Evolutionary conservation across 1,140 invertebrate species (phyloP), one percentile per base, ranked within the genome.

Genomic region (Drosophila burlai): DNA sequence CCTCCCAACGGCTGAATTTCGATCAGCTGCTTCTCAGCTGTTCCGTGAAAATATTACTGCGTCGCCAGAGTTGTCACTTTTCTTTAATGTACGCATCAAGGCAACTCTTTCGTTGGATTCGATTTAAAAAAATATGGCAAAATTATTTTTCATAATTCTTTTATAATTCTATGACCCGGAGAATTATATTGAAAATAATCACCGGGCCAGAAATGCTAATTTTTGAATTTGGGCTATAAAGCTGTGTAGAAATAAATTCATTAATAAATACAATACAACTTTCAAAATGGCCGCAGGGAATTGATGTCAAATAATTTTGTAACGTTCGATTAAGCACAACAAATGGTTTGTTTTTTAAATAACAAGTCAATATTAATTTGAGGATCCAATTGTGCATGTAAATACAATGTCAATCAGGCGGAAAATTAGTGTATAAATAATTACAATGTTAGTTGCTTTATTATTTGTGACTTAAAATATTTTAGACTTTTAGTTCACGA

Each of bases 1-100:
- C 15, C 3, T 38, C 9, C 15, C 6, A 26, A 24, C 54, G 21
- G 1, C 21, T 38, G 15, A 55, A 55, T 55, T 57, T 57, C 2
- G 9, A 40, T 26, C 54, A 57, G 34, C 34, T 57, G 54, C 3
- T 24, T 5, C 4, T 1, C 54, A 55, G 54, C 21, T 40, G 36
- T 57, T 57, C 0, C 2, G 3, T 40, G 7, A 10, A 40, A 40
- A 57, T 11, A 10, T 8, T 8, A 15, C 3, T 34, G n/a, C n/a
- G 9, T n/a, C 21, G 36, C 9, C 15, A 57, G 54, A 40, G 36
- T 11, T 57, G 54, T 57, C 54, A 57, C 9, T 24, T 40, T 40
- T 40, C 15, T 2, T 40, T 38, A 24, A 6, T 16, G 8, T 29
- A 7, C 29, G n/a, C n/a, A 18, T 24, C 7, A 10, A 8, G 34